A percentile compares a stretch with the other conserved stretches of the same genome.
These are phyloP conservation scores for Esox lucius DNA, from an alignment of 2,797 vertebrate genomes.

Conservation along the genomic window DNA sequence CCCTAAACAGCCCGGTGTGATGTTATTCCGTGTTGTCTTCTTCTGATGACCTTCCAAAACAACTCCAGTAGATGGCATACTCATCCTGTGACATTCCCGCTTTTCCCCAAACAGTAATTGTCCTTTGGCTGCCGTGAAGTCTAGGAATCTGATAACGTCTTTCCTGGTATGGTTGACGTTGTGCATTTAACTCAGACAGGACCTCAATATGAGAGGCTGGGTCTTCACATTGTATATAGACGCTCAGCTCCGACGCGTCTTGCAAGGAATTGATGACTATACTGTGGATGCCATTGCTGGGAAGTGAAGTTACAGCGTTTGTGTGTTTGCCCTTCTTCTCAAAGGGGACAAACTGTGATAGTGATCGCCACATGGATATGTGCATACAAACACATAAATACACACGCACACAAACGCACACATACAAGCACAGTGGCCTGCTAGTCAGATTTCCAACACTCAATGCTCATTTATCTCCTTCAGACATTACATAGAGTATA, in stretches of 20 bases:
- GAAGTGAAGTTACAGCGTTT: background rate
- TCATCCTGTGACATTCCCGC: constrained; percentile 54
- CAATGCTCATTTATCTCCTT: background rate
- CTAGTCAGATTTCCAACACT: background rate
- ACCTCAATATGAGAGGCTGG: background rate
- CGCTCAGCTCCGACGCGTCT: background rate
- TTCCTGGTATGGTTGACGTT: background rate
- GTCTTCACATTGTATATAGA: background rate
- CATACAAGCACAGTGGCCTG: background rate
- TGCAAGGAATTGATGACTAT: background rate
- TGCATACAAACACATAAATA: background rate
- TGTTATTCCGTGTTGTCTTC: background rate
- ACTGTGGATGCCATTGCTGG: background rate
- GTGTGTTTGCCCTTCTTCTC: background rate
- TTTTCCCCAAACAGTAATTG: constrained; percentile 15
- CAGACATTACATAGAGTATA: background rate
- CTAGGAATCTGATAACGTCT: constrained; percentile 2
- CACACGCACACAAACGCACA: background rate
- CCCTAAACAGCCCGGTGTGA: background rate
- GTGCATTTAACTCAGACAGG: background rate
- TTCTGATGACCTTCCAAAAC: constrained; percentile 16
- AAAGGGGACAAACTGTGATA: background rate
- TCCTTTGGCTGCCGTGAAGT: background rate
- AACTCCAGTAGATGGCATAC: constrained; percentile 72
- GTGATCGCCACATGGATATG: background rate